These are phyloP conservation scores for Ormyrus nitidulus DNA, from an alignment of 2,888 invertebrate genomes.

Conservation along the genomic window DNA sequence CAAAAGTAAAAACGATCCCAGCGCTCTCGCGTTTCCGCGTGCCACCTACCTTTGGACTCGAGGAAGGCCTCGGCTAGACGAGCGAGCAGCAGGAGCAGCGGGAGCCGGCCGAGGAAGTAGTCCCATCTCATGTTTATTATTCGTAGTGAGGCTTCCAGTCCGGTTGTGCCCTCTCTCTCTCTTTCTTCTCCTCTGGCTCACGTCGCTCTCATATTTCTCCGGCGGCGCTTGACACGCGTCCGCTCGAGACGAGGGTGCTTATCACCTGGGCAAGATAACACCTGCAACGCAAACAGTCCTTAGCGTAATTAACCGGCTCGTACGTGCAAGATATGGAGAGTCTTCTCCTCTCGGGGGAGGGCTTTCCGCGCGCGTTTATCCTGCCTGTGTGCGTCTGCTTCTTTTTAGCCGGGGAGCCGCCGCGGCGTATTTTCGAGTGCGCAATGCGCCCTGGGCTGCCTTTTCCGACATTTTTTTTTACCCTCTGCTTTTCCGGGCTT, in stretches of 20 bases:
- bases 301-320: slow-evolving; percentile 41
- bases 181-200: slow-evolving; percentile 46
- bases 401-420: neutral
- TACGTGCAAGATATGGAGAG: neutral
- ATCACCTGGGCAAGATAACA: slow-evolving; percentile 63
- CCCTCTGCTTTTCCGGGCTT: too few relatives aligned
- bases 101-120: slow-evolving; percentile 56
- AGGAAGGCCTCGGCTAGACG: slow-evolving; percentile 61
- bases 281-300: slow-evolving; percentile 60
- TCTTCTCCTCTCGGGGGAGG: neutral
- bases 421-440: neutral
- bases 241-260: slow-evolving; percentile 60
- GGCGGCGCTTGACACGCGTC: slow-evolving; percentile 13
- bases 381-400: neutral
- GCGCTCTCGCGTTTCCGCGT: neutral
- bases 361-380: neutral
- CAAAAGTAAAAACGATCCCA: too few relatives aligned
- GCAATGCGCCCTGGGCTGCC: neutral
- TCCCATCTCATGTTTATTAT: slow-evolving; percentile 70
- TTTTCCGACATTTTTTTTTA: neutral
- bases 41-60: slow-evolving; percentile 64
- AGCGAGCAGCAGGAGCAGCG: slow-evolving; percentile 62
- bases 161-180: slow-evolving; percentile 5
- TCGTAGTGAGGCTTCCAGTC: slow-evolving; percentile 52
- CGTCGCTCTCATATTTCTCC: slow-evolving; percentile 58